Conservation (phyloP, 1,140 invertebrate genomes). For the Ceratosolen fusciceps region DNA sequence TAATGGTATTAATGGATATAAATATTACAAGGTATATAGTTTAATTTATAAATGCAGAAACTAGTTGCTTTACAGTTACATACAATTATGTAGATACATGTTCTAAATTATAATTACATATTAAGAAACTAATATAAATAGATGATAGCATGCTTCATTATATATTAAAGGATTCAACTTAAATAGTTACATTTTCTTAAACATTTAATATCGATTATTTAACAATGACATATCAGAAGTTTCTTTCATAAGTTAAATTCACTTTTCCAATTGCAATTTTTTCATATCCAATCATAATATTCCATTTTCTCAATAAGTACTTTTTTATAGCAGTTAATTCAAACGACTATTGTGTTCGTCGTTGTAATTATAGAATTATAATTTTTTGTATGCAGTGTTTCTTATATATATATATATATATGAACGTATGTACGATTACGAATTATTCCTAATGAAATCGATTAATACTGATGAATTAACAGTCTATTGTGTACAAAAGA, state of each 20-base stretch:
- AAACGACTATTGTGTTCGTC: background rate
- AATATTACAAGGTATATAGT: slow-evolving; percentile 25
- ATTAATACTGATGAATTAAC: slow-evolving; percentile 61
- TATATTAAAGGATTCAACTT: slow-evolving; percentile 16
- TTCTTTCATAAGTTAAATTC: background rate
- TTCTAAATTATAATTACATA: slow-evolving; percentile 14
- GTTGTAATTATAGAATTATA: slow-evolving; percentile 1
- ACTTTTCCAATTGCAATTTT: slow-evolving; percentile 11
- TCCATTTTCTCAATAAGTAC: background rate
- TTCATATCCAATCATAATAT: background rate
- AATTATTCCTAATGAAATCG: background rate
- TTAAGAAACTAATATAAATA: slow-evolving; percentile 16
- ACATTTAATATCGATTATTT: background rate
- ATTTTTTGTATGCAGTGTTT: background rate
- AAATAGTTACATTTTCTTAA: slow-evolving; percentile 17
- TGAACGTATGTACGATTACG: background rate
- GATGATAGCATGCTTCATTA: background rate
- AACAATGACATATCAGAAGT: background rate
- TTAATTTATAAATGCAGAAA: slow-evolving; percentile 16
- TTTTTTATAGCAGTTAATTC: slow-evolving; percentile 5
- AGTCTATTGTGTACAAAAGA: slow-evolving; percentile 41
- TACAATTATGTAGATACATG: slow-evolving; percentile 16
- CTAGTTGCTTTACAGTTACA: slow-evolving; percentile 25
- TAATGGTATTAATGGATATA: no score
- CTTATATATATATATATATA: slow-evolving; percentile 20